Base-by-base conservation (phyloP, 2,113 vertebrate species). In the Condylura cristata region DNA sequence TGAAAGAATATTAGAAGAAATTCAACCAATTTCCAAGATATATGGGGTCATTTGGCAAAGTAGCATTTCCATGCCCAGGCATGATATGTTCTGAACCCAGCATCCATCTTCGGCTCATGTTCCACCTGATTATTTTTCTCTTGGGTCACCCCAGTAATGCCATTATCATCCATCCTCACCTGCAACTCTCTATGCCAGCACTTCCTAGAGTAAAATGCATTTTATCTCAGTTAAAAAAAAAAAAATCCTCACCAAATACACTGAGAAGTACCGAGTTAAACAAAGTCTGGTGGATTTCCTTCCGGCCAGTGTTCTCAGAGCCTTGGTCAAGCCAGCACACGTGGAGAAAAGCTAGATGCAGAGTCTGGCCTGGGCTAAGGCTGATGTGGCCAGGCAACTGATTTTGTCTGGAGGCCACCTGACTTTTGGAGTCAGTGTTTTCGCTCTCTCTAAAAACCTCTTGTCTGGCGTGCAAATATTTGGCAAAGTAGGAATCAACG, bases 1-100 rank as follows among this genome's bases (percentile, higher is more conserved):
- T 94, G 96, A 96, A 91, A 94, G 94, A 94, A 81, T 95, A 95
- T 96, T 97, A 96, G 91, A 93, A 93, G 90, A 86, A 95, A 95
- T 93, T 72, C 94, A 95, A 94, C 70, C 97, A 93, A 39, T 97
- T 96, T 93, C 91, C 46, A 72, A 96, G 96, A 96, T 94, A 12
- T 56, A 91, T 91, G 94, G 75, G 93, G 89, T 96, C 76, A 13
- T 96, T 95, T 81, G 84, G 86, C 92, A 63, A 81, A 91, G 94
- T 14, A 89, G 80, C 94, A 37, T 94, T 96, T 91, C 95, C 61
- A 79, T 70, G 94, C 95, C 71, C 56, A 81, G 94, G 79, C 75
- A 11, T 34, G 91, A 84, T 90, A 80, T 51, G 84, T 89, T 85
- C 95, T 3, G 37, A 51, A 32, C 81, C 41, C 37, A 14, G 44